Percentiles rank a stretch among this genome's conserved stretches.
Evolutionary conservation across 1,140 invertebrate genomes (phyloP).

Genomic region (Onthophagus taurus): DNA sequence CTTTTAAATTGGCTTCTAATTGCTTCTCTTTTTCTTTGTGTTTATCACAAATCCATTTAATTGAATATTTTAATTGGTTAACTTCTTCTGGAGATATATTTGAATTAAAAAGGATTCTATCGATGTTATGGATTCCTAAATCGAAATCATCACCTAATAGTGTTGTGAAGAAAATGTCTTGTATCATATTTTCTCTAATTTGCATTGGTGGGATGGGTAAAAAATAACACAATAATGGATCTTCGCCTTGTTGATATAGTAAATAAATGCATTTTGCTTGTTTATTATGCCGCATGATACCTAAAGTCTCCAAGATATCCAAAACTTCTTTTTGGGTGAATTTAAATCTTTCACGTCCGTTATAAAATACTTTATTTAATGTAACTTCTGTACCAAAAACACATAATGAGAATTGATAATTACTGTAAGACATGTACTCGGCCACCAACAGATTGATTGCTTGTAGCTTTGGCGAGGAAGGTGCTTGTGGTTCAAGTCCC

Average conservation of each 20-base stretch:
- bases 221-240: constrained; percentile 14
- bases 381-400: constrained; percentile 48
- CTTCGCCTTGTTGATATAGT: constrained; percentile 11
- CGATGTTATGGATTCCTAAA: neutral
- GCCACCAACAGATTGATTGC: constrained; percentile 46
- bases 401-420: constrained; percentile 47
- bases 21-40: constrained; percentile 2
- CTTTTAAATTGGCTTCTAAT: neutral
- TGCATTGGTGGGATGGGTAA: too few relatives aligned
- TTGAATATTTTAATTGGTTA: neutral
- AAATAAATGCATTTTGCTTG: constrained; percentile 13
- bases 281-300: constrained; percentile 17
- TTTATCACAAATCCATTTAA: constrained; percentile 8
- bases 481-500: constrained; percentile 15
- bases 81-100: constrained; percentile 5
- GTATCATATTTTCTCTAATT: too few relatives aligned
- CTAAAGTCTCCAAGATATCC: constrained; percentile 42
- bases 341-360: constrained; percentile 19
- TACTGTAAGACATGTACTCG: constrained; percentile 44
- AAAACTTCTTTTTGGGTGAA: constrained; percentile 40
- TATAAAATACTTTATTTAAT: constrained; percentile 24
- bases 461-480: constrained; percentile 41
- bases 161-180: too few relatives aligned
- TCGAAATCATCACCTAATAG: constrained; percentile 2
- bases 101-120: neutral